phyloP scores from a whole-genome alignment of 1,140 invertebrate genomes.

The Danaus melanippus region DNA sequence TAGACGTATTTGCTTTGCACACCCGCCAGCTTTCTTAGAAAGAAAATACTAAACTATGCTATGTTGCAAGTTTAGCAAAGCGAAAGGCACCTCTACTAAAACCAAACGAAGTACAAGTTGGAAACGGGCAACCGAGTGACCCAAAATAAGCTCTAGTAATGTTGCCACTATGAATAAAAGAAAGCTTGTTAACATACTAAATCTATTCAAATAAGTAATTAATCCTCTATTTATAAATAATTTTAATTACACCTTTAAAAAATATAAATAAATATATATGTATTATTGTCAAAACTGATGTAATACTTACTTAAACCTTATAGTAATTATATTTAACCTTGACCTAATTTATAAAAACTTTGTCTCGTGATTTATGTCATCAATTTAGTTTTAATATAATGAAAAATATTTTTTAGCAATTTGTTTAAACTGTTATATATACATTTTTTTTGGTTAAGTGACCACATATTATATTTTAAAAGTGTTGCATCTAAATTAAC shows the following conservation, averaged over 20 bases:
- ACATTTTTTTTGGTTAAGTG: too few relatives aligned
- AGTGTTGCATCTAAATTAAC: too few relatives aligned
- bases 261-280: too few relatives aligned
- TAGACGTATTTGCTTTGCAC: slow-evolving; percentile 65
- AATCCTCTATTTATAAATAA: neutral
- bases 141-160: slow-evolving; percentile 70
- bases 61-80: slow-evolving; percentile 69
- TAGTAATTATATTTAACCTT: slow-evolving; percentile 33
- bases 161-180: slow-evolving; percentile 54
- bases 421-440: too few relatives aligned
- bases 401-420: too few relatives aligned
- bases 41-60: slow-evolving; percentile 66
- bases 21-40: slow-evolving; percentile 70
- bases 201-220: neutral
- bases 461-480: too few relatives aligned
- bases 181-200: slow-evolving; percentile 45
- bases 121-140: slow-evolving; percentile 68
- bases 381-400: too few relatives aligned
- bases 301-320: neutral
- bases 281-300: too few relatives aligned
- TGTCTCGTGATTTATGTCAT: slow-evolving; percentile 40
- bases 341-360: slow-evolving; percentile 38
- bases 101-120: slow-evolving; percentile 70
- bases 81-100: slow-evolving; percentile 69
- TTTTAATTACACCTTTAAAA: too few relatives aligned